Conservation (phyloP, 2,113 vertebrate species). For the Alosa alosa region DNA sequence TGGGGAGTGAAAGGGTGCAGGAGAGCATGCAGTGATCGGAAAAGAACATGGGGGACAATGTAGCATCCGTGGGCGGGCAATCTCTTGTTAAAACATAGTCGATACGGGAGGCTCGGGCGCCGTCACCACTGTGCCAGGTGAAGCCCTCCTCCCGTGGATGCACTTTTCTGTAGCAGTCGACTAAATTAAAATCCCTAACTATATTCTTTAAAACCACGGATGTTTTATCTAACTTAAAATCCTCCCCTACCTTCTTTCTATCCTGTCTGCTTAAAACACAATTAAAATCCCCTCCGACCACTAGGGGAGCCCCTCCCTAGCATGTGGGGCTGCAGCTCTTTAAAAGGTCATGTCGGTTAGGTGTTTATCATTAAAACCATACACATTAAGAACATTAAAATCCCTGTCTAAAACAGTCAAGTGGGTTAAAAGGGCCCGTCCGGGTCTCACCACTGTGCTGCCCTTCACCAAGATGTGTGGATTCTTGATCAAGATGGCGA, state of each 20-base stretch:
- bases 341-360: not conserved
- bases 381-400: constrained; percentile 31
- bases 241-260: not conserved
- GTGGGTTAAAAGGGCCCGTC: constrained; percentile 26
- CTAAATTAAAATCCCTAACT: constrained; percentile 17
- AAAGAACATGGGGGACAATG: constrained; percentile 29
- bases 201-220: not conserved
- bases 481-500: constrained; percentile 31
- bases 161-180: not conserved
- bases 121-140: constrained; percentile 33
- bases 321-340: constrained; percentile 20
- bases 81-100: constrained; percentile 34
- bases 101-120: constrained; percentile 21
- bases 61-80: constrained; percentile 16
- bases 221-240: not conserved
- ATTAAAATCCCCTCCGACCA: constrained; percentile 23
- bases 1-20: constrained; percentile 15
- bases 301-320: not conserved
- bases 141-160: constrained; percentile 25
- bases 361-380: constrained; percentile 24
- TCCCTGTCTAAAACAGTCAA: not conserved
- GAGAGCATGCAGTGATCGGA: constrained; percentile 26
- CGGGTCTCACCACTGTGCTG: constrained; percentile 27
- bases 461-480: constrained; percentile 28
- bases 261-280: not conserved